Conservation (phyloP, 1,140 invertebrate genomes). For the Leptinotarsa defecta region DNA sequence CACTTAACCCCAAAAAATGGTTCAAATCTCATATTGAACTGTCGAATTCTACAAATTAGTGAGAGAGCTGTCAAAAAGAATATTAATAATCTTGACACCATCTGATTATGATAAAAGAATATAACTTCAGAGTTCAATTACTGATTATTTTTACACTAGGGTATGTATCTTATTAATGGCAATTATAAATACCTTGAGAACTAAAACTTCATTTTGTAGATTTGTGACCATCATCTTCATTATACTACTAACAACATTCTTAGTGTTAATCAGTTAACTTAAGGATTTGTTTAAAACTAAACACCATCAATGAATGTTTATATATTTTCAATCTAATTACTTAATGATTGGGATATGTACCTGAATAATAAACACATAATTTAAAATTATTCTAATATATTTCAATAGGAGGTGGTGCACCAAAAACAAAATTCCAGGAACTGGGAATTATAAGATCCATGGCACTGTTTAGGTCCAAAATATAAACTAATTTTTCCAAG, state of each 20-base stretch:
- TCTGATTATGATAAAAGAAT: background rate
- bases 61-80: background rate
- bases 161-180: background rate
- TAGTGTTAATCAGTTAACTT: background rate
- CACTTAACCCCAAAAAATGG: background rate
- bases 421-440: constrained; percentile 71
- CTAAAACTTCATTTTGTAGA: background rate
- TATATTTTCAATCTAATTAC: too few species aligned
- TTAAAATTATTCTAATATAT: constrained; percentile 61
- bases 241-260: background rate
- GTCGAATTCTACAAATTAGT: background rate
- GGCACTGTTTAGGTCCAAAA: constrained; percentile 49
- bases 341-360: too few species aligned
- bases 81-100: background rate
- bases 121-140: background rate
- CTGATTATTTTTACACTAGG: background rate
- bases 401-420: constrained; percentile 63
- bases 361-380: background rate
- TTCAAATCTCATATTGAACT: constrained; percentile 6
- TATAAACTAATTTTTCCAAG: constrained; percentile 61
- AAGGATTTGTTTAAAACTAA: background rate
- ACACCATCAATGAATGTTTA: too few species aligned
- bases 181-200: background rate
- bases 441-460: constrained; percentile 59
- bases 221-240: constrained; percentile 9